Conservation (phyloP, 1,140 invertebrate species). For the Solenopsis invicta region DNA sequence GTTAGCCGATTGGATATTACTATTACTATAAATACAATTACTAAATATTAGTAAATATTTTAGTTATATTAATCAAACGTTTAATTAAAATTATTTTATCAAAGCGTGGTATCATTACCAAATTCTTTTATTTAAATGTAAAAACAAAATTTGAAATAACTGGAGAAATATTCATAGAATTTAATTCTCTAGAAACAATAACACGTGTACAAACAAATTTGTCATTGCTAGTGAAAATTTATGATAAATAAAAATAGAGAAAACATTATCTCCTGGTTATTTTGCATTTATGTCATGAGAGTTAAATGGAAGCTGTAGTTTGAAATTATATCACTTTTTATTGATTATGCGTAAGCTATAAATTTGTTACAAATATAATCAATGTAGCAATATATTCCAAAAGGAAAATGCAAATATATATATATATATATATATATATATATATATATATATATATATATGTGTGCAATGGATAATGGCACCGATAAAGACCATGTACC, state of each 20-base stretch:
- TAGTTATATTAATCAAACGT: no score
- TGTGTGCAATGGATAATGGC: conserved; percentile 35
- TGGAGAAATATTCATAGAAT: not conserved
- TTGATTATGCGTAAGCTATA: not conserved
- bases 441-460: no score
- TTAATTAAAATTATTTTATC: no score
- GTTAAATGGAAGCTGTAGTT: not conserved
- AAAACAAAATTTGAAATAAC: conserved; percentile 7
- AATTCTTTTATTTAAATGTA: not conserved
- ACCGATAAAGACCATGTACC: conserved; percentile 48
- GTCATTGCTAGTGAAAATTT: not conserved
- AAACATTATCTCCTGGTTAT: not conserved
- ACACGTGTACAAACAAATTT: not conserved
- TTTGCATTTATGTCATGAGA: not conserved
- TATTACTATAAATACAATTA: no score
- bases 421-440: no score
- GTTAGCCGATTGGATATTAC: no score
- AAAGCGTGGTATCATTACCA: no score
- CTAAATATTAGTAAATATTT: no score
- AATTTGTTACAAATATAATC: conserved; percentile 15
- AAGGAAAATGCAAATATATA: not conserved
- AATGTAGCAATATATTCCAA: conserved; percentile 7
- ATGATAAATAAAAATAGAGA: not conserved
- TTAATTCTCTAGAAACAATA: not conserved
- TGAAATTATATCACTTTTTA: conserved; percentile 7